Evolutionary conservation across 2,888 invertebrate genomes (phyloP).

Genomic region (Meliscaeva auricollis): DNA sequence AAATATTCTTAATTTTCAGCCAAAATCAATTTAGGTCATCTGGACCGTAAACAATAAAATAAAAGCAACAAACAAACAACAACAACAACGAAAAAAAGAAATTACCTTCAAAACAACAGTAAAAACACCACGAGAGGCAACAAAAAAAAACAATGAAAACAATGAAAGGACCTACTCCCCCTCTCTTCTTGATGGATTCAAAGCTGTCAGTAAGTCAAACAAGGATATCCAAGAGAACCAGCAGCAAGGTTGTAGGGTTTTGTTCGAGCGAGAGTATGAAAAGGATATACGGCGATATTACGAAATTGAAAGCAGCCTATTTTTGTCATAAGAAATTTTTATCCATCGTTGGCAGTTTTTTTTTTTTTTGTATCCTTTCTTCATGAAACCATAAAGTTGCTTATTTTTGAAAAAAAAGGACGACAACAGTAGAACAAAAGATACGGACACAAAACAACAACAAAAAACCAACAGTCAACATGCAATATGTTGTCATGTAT

Average conservation of each 20-base stretch:
- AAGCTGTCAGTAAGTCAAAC: conserved; percentile 58
- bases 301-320: conserved; percentile 56
- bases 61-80: too few relatives aligned
- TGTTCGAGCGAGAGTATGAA: not conserved
- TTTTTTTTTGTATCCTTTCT: not conserved
- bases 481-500: conserved; percentile 4
- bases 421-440: conserved; percentile 22
- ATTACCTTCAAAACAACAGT: conserved; percentile 23
- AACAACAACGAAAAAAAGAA: not conserved
- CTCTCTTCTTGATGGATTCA: conserved; percentile 45
- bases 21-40: conserved; percentile 74
- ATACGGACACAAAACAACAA: not conserved
- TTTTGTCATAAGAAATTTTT: conserved; percentile 60
- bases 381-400: conserved; percentile 5
- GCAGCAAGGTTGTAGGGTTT: conserved; percentile 17
- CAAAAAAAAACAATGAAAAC: conserved; percentile 1
- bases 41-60: conserved; percentile 34
- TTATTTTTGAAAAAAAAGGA: conserved; percentile 4
- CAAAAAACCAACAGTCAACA: conserved; percentile 3
- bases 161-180: conserved; percentile 1
- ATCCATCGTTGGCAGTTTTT: conserved; percentile 38
- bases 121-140: not conserved
- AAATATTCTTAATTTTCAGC: conserved; percentile 57
- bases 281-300: conserved; percentile 5
- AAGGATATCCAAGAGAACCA: not conserved